Conservation (phyloP, 2,888 invertebrate genomes). For the Clepsis dumicolana region DNA sequence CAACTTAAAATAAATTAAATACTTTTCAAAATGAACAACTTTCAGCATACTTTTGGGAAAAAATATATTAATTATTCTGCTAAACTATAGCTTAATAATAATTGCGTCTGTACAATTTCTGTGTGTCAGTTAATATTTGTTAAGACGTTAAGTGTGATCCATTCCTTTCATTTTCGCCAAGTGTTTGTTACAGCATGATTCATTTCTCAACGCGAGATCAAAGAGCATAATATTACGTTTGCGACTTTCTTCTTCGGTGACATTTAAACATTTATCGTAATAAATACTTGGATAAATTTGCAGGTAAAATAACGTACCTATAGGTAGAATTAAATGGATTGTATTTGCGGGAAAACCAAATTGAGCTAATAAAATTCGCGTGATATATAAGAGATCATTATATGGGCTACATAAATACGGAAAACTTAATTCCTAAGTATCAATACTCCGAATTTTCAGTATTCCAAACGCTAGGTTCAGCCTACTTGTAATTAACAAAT, state of each 20-base stretch:
- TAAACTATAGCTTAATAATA: background rate
- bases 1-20: too few species aligned
- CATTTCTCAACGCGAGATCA: slow-evolving; percentile 28
- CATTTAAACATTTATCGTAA: background rate
- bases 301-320: background rate
- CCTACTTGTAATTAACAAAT: too few species aligned
- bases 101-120: background rate
- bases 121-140: background rate
- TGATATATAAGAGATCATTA: too few species aligned
- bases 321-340: background rate
- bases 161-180: background rate
- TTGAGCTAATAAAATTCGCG: too few species aligned
- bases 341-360: background rate
- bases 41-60: too few species aligned
- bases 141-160: background rate
- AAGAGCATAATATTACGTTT: slow-evolving; percentile 8
- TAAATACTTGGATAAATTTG: too few species aligned
- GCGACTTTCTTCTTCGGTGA: background rate
- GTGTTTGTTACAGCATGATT: slow-evolving; percentile 17
- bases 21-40: too few species aligned
- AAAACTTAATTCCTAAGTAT: too few species aligned
- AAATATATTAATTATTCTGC: background rate
- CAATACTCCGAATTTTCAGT: too few species aligned
- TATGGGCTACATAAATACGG: too few species aligned
- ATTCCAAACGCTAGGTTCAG: too few species aligned